phyloP scores from a whole-genome alignment of 2,888 invertebrate species.

The Macroteleia sp. region DNA sequence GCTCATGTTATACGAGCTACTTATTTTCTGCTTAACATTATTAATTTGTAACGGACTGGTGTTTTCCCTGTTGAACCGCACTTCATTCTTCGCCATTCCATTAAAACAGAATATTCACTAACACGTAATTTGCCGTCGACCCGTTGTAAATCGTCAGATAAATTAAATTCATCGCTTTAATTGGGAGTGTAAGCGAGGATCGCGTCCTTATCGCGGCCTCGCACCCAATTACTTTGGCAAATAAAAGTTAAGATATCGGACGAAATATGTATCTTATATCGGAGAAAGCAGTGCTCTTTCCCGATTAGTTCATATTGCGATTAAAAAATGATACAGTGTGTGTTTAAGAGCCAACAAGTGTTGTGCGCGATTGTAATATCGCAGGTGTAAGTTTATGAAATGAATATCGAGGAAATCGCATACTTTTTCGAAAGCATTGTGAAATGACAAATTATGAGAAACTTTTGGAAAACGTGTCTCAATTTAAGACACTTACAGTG shows the following conservation, averaged over 20 bases:
- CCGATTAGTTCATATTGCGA: slow-evolving; percentile 52
- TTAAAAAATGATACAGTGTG: slow-evolving; percentile 43
- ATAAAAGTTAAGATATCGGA: slow-evolving; percentile 72
- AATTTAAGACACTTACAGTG: not conserved
- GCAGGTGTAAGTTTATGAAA: slow-evolving; percentile 24
- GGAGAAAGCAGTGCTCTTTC: slow-evolving; percentile 59
- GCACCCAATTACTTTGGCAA: slow-evolving; percentile 71
- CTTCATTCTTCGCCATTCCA: slow-evolving; percentile 32
- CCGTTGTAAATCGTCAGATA: slow-evolving; percentile 56
- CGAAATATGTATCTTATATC: slow-evolving; percentile 55
- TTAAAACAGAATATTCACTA: slow-evolving; percentile 52
- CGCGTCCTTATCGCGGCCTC: slow-evolving; percentile 59
- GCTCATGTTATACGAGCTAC: slow-evolving; percentile 32
- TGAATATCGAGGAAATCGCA: slow-evolving; percentile 10
- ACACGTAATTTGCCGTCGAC: slow-evolving; percentile 51
- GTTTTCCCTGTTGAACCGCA: slow-evolving; percentile 21
- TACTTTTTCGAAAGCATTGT: slow-evolving; percentile 27
- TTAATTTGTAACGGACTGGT: slow-evolving; percentile 45
- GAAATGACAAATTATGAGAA: slow-evolving; percentile 18
- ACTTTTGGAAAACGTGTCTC: slow-evolving; percentile 6
- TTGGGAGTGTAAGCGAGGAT: slow-evolving; percentile 52
- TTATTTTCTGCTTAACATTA: slow-evolving; percentile 50
- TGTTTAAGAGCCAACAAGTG: slow-evolving; percentile 33
- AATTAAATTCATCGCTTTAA: slow-evolving; percentile 59
- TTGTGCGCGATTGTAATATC: slow-evolving; percentile 24